Evolutionary conservation across 1,140 invertebrate species (phyloP), one percentile per base, ranked within the genome.

Genomic region (Brachionus angularis): DNA sequence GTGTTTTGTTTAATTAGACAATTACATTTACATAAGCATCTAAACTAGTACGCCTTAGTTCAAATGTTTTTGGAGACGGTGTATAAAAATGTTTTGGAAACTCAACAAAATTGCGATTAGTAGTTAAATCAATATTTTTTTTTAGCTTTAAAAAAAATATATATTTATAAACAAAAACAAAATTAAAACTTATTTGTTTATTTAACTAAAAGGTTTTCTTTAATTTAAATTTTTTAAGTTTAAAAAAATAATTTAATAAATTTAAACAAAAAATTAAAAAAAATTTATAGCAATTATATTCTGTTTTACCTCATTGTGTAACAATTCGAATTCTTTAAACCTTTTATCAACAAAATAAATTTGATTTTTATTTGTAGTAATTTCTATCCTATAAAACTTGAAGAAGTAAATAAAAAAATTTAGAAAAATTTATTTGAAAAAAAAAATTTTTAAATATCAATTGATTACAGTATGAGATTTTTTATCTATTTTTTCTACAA

Each of bases 21-120:
- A 14, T 29, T 58, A 58, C 53, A 23, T 39, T 58, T 8, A 58
- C 39, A 14, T 58, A 58, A 42, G n/a, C 14, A 39, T 58, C 33
- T 14, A 58, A 18, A 58, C 53, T 58, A 39, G 34, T 8, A 23
- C 53, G 31, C n/a, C 53, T 36, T 23, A 36, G 39, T 58, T 58
- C 53, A 42, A 39, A 58, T 3, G 33, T 58, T 39, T 58, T 58
- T 4, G 33, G 53, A 10, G 53, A 58, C 25, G 53, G 33, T 14
- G 53, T 58, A 12, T 58, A 58, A 21, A 58, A 58, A 27, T 58
- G 53, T 58, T 39, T 58, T 10, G 53, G 53, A 36, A 58, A 58
- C n/a, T 58, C 53, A 58, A 58, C 8, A 18, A 36, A 21, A 21
- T 16, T 36, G 18, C 39, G 36, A 1, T 23, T 14, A 39, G 18